Evolutionary conservation across 2,888 invertebrate genomes (phyloP).

Genomic region (Drosophila kuntzei): DNA sequence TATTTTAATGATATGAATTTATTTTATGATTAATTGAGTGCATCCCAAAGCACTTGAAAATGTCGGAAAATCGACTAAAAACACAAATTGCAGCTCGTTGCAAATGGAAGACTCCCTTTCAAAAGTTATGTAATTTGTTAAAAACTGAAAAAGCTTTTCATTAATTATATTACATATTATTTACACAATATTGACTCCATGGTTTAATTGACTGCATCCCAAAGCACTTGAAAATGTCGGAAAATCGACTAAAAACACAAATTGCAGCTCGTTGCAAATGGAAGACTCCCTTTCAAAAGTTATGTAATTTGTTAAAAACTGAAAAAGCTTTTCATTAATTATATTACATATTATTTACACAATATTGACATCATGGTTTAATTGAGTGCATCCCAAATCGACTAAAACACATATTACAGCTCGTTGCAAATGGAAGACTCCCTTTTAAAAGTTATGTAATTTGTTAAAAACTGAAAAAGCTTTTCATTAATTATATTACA

Average conservation of each 20-base stretch:
- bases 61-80: neutral
- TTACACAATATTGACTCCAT: neutral
- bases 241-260: neutral
- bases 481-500: neutral
- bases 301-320: neutral
- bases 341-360: neutral
- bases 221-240: neutral
- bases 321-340: neutral
- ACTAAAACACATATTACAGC: neutral
- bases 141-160: constrained; percentile 1
- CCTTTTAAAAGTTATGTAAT: neutral
- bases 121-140: neutral
- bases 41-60: neutral
- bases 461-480: neutral
- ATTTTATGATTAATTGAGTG: constrained; percentile 6
- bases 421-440: neutral
- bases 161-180: neutral
- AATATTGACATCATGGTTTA: neutral
- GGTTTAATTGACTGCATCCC: neutral
- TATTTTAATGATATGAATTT: constrained; percentile 11
- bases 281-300: neutral
- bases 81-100: neutral
- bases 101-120: neutral
- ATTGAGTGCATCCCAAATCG: neutral
- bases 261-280: neutral